These are phyloP conservation scores for Cartodere bifasciata DNA, from an alignment of 2,888 invertebrate species.

Conservation along the genomic window DNA sequence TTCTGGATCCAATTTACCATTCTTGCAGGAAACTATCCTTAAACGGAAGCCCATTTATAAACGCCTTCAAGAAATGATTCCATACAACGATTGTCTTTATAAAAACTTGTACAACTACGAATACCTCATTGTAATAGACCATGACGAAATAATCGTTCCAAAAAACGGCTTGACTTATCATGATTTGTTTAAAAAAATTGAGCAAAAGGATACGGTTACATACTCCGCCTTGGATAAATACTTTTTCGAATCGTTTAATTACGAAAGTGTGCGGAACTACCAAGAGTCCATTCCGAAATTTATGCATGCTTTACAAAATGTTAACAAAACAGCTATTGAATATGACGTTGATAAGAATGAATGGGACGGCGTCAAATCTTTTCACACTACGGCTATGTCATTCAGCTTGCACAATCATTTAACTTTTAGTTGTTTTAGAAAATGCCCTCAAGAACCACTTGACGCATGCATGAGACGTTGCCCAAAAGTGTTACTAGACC, in stretches of 20 bases:
- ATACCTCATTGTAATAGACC: conserved; percentile 79
- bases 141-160: conserved; percentile 93
- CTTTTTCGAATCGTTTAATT: conserved; percentile 58
- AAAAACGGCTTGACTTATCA: conserved; percentile 59
- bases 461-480: too few relatives aligned
- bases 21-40: conserved; percentile 82
- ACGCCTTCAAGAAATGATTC: conserved; percentile 86
- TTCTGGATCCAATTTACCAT: conserved; percentile 80
- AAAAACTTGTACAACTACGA: conserved; percentile 82
- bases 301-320: conserved; percentile 90
- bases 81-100: conserved; percentile 93
- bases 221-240: conserved; percentile 55
- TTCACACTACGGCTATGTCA: conserved; percentile 83
- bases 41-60: conserved; percentile 84
- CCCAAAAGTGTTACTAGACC: too few relatives aligned
- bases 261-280: conserved; percentile 81
- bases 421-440: conserved; percentile 72
- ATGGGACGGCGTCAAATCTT: conserved; percentile 87
- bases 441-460: conserved; percentile 72
- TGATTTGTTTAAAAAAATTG: too few relatives aligned
- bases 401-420: conserved; percentile 87
- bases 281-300: conserved; percentile 73
- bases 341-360: too few relatives aligned
- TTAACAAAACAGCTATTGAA: conserved; percentile 75
- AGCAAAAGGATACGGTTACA: conserved; percentile 50